phyloP scores from a whole-genome alignment of 2,888 invertebrate species.

The Drosophila monieri region DNA sequence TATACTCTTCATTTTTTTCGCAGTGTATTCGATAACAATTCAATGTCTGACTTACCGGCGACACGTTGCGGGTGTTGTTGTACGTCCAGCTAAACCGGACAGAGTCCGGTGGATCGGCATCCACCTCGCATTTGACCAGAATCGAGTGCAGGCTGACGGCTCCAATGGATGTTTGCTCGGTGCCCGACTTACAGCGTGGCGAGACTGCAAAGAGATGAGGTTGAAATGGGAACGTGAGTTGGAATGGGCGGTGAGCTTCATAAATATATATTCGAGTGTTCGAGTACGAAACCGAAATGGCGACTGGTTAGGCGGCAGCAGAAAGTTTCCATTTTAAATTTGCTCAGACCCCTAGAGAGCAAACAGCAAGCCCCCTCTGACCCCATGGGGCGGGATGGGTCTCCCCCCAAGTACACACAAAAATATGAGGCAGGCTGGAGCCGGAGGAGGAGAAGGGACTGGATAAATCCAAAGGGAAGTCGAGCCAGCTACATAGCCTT shows the following conservation, averaged over 20 bases:
- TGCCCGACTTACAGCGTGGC: slow-evolving; percentile 90
- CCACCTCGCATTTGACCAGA: slow-evolving; percentile 91
- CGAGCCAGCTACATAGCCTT: slow-evolving; percentile 73
- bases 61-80: slow-evolving; percentile 90
- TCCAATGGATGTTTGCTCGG: slow-evolving; percentile 89
- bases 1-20: not conserved
- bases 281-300: slow-evolving; percentile 22
- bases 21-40: not conserved
- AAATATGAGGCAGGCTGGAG: slow-evolving; percentile 27
- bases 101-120: slow-evolving; percentile 89
- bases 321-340: slow-evolving; percentile 48
- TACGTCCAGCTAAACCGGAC: slow-evolving; percentile 93
- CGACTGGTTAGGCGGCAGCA: slow-evolving; percentile 39
- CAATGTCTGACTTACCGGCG: slow-evolving; percentile 86
- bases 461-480: slow-evolving; percentile 59
- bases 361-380: slow-evolving; percentile 30
- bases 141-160: slow-evolving; percentile 90
- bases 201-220: slow-evolving; percentile 86
- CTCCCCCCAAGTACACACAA: slow-evolving; percentile 29
- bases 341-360: slow-evolving; percentile 15
- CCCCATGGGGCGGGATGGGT: slow-evolving; percentile 3
- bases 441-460: not conserved
- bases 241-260: slow-evolving; percentile 21
- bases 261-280: slow-evolving; percentile 22
- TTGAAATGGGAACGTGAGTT: slow-evolving; percentile 17